Evolutionary conservation across 2,888 invertebrate genomes (phyloP).

Genomic region (Adineta ricciae): DNA sequence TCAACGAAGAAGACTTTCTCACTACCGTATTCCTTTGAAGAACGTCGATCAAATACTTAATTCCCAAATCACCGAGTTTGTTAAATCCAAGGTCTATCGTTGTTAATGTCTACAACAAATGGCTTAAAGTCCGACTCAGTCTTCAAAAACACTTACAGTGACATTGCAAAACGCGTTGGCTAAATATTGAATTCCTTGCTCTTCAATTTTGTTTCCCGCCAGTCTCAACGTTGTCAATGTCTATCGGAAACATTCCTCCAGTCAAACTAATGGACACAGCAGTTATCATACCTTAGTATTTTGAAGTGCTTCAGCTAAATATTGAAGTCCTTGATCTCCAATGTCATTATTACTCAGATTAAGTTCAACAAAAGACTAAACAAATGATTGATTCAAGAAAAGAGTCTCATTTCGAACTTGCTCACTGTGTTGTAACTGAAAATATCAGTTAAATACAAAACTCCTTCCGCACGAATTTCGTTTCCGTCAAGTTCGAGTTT

Average conservation of each 20-base stretch:
- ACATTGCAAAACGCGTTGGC: background rate
- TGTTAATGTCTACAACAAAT: background rate
- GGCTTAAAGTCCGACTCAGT: too few species aligned
- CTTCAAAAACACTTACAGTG: background rate
- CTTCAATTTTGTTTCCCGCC: background rate
- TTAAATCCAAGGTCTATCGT: background rate
- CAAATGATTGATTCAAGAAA: background rate
- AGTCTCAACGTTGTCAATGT: background rate
- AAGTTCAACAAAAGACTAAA: background rate
- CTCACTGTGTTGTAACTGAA: background rate
- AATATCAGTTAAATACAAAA: background rate
- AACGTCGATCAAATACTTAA: background rate
- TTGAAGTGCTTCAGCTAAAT: background rate
- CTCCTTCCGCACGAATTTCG: background rate
- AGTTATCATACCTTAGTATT: background rate
- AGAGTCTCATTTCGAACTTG: background rate
- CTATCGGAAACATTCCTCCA: background rate
- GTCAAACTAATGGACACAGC: too few species aligned
- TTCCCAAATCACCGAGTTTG: background rate
- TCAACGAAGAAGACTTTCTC: background rate
- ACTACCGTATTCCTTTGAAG: background rate
- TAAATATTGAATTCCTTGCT: background rate
- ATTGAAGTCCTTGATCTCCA: background rate
- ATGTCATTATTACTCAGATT: background rate
- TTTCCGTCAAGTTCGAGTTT: background rate